These are phyloP conservation scores for Drosophila flavopinicola DNA, from an alignment of 2,888 invertebrate genomes.

Conservation along the genomic window DNA sequence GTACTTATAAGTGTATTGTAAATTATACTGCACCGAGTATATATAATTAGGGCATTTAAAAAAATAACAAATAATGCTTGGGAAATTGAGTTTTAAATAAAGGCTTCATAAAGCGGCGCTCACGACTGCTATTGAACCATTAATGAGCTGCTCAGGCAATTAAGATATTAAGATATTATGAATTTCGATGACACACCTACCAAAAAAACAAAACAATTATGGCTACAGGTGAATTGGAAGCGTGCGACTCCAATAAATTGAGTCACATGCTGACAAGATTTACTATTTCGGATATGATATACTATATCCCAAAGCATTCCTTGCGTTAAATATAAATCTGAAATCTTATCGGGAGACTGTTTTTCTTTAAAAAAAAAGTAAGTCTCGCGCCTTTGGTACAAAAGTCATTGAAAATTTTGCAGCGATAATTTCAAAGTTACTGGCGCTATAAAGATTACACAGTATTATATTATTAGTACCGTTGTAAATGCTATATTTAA, in stretches of 20 bases:
- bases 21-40: constrained; percentile 10
- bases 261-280: constrained; percentile 52
- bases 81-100: constrained; percentile 12
- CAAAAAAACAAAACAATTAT: constrained; percentile 6
- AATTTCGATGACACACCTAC: constrained; percentile 42
- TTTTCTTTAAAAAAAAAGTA: not conserved
- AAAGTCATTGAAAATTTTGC: constrained; percentile 54
- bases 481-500: constrained; percentile 69
- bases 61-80: constrained; percentile 7
- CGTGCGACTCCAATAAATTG: constrained; percentile 51
- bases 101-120: constrained; percentile 41
- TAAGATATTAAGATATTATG: constrained; percentile 53
- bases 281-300: constrained; percentile 20
- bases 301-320: constrained; percentile 6
- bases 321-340: constrained; percentile 7
- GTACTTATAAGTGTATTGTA: constrained; percentile 8
- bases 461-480: constrained; percentile 61
- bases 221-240: constrained; percentile 25
- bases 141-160: constrained; percentile 49
- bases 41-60: constrained; percentile 57
- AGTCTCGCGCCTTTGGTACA: constrained; percentile 45
- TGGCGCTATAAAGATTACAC: constrained; percentile 66
- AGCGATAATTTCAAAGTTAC: constrained; percentile 41
- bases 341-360: constrained; percentile 58
- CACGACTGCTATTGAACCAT: constrained; percentile 36